phyloP scores from a whole-genome alignment of 2,113 vertebrate genomes.

The Peromyscus polionotus region DNA sequence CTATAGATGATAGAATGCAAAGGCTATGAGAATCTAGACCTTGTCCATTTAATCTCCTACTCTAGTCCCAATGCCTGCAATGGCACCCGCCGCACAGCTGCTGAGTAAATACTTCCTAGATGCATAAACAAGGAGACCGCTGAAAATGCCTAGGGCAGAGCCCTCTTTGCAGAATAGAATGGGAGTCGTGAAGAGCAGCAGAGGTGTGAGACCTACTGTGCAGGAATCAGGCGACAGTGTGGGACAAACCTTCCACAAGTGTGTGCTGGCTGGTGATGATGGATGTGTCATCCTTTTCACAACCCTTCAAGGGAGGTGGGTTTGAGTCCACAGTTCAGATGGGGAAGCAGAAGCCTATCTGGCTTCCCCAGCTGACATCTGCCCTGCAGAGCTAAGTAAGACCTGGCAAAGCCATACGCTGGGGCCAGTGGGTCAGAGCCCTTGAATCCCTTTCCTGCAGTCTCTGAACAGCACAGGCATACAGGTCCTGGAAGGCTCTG shows the following conservation, averaged over 20 bases:
- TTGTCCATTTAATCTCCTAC: not conserved
- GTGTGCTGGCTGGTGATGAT: not conserved
- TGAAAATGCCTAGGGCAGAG: not conserved
- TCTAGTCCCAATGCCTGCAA: not conserved
- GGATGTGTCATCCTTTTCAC: not conserved
- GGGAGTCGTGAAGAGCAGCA: fast-evolving
- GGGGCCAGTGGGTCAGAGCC: not conserved
- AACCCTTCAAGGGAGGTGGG: too few species aligned
- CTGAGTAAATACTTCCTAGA: not conserved
- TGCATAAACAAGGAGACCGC: not conserved
- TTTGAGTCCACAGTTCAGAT: not conserved
- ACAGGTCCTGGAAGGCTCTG: not conserved
- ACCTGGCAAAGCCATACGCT: not conserved
- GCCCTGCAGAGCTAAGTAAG: not conserved
- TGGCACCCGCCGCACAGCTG: not conserved
- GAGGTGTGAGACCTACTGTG: fast-evolving
- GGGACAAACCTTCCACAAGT: not conserved
- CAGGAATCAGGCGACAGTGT: not conserved
- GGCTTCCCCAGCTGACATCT: not conserved
- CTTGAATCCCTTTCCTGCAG: fast-evolving
- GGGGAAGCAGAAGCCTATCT: not conserved
- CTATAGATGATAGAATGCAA: not conserved
- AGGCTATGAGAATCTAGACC: not conserved
- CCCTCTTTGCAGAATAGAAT: not conserved
- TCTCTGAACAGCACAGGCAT: not conserved